These are phyloP conservation scores for Seriola rivoliana DNA, from an alignment of 2,113 vertebrate genomes.

Conservation along the genomic window DNA sequence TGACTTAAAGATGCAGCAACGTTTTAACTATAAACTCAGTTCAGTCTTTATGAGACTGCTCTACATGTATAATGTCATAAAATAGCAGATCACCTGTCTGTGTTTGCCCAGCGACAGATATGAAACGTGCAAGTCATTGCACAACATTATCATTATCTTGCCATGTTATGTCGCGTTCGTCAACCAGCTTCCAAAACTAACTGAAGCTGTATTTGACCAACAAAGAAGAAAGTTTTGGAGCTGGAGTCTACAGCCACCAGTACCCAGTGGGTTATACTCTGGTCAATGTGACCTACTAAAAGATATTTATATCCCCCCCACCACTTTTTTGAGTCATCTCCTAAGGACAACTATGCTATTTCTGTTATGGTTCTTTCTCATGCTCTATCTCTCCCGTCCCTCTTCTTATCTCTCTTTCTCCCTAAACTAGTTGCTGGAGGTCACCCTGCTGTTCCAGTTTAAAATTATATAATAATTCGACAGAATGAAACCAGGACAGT, in stretches of 20 bases:
- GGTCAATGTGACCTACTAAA: constrained; percentile 78
- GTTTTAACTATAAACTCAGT: background rate
- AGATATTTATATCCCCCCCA: constrained; percentile 76
- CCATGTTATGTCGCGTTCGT: constrained; percentile 11
- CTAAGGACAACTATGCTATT: constrained; percentile 73
- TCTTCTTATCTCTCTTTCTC: constrained; percentile 57
- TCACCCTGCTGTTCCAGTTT: constrained; percentile 80
- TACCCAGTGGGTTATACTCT: constrained; percentile 52
- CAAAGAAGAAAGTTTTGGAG: constrained; percentile 40
- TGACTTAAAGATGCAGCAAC: background rate
- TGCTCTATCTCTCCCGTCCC: constrained; percentile 56
- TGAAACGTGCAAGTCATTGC: constrained; percentile 30
- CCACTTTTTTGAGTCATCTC: constrained; percentile 70
- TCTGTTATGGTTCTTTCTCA: constrained; percentile 70
- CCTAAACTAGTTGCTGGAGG: constrained; percentile 80
- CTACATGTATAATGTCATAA: background rate
- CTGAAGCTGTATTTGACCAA: constrained; percentile 14
- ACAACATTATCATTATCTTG: background rate
- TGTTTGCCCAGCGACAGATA: background rate
- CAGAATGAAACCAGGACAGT: constrained; percentile 81
- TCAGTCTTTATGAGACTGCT: background rate
- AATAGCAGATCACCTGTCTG: constrained; percentile 11
- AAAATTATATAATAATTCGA: constrained; percentile 77
- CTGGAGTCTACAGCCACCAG: constrained; percentile 37
- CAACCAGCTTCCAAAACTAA: background rate